Base-by-base conservation (phyloP, 1,140 invertebrate genomes). In the Homarus americanus region DNA sequence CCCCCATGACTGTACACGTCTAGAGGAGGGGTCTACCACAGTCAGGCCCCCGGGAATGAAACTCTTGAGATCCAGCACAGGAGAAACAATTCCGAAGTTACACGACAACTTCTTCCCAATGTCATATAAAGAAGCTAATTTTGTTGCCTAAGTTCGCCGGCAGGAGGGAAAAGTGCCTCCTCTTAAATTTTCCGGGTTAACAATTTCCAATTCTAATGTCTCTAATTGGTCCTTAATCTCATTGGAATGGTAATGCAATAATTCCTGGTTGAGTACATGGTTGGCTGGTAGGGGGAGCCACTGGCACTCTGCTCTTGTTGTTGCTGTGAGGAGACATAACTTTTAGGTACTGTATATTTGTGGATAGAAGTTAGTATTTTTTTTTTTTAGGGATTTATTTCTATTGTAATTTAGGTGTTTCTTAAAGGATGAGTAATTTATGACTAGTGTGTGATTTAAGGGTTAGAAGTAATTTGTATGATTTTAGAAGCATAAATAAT, bases 241-340 rank as follows among this genome's bases (percentile, higher is more conserved):
- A 84, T 84, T 84, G 63, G 82, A 24, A 84, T 84, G 63, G 63
- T 84, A 84, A 84, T 84, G 82, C 58, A 84, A 84, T 84, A 72
- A 84, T 84, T 84, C 82, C 63, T 34, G 28, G 15, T 76, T 24
- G 15, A 20, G 24, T 76, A 76, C 75, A 41, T 20, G 75, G 41
- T 40, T 40, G 32, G 75, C 24, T 24, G 24, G n/a, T 58, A 24
- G 58, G 58, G 58, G 17, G 17, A 10, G 44, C 2, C 44, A 49
- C 2, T 49, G 9, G 9, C 44, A 49, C 0, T 17, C 44, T 49
- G 44, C 44, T 49, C n/a, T n/a, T n/a, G n/a, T n/a, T n/a, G n/a
- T n/a, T n/a, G n/a, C n/a, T n/a, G n/a, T n/a, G n/a, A n/a, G n/a
- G n/a, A n/a, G n/a, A n/a, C n/a, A n/a, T n/a, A n/a, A n/a, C n/a